These are phyloP conservation scores for Lithophane leautieri DNA, from an alignment of 2,888 invertebrate species.

Conservation along the genomic window DNA sequence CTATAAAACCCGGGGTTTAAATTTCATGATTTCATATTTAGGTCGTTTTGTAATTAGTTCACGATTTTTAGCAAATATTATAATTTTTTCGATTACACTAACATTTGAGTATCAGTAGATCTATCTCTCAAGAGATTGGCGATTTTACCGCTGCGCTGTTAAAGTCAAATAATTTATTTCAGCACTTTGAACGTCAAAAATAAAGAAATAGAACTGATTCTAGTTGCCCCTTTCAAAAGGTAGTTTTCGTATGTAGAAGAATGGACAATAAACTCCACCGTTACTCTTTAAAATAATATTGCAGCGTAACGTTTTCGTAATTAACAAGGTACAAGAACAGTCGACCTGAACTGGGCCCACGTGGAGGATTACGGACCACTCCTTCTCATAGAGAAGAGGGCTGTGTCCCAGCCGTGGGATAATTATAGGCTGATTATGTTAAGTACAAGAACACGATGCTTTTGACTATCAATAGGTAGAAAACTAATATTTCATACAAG, in stretches of 20 bases:
- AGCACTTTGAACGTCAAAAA: too few species aligned
- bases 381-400: background rate
- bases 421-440: background rate
- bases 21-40: constrained; percentile 11
- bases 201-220: too few species aligned
- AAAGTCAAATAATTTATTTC: too few species aligned
- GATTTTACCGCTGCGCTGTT: too few species aligned
- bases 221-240: too few species aligned
- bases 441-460: background rate
- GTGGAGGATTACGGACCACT: background rate
- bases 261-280: too few species aligned
- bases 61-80: constrained; percentile 20
- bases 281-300: too few species aligned
- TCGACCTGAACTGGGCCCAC: background rate
- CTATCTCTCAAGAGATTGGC: background rate
- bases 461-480: background rate
- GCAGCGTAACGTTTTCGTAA: background rate
- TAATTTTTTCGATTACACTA: background rate
- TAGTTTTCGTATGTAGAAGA: too few species aligned
- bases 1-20: constrained; percentile 13
- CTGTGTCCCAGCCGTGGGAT: background rate
- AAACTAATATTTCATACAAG: background rate
- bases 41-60: constrained; percentile 9
- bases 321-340: background rate
- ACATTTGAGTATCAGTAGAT: constrained; percentile 8